phyloP scores from a whole-genome alignment of 2,797 vertebrate genomes.

The Anniella stebbinsi region DNA sequence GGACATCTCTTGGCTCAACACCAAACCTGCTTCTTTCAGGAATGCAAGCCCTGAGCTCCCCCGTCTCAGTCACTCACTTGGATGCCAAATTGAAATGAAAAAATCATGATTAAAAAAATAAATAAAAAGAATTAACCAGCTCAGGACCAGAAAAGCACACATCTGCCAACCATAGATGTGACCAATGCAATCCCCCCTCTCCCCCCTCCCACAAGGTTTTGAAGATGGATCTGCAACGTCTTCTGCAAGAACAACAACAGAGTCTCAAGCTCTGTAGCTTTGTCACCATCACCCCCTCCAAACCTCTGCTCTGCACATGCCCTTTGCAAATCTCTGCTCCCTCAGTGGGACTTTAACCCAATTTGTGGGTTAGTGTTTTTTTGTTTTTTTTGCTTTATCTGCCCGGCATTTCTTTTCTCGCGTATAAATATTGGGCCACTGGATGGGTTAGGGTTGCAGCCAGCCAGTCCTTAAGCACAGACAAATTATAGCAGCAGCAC shows the following conservation, averaged over 20 bases:
- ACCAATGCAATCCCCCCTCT: too few species aligned
- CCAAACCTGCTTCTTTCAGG: neutral
- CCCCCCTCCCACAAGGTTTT: neutral
- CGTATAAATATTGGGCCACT: constrained; percentile 55
- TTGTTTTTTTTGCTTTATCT: constrained; percentile 54
- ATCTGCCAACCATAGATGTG: neutral
- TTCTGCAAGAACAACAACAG: neutral
- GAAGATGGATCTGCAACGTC: neutral
- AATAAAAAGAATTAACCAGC: neutral
- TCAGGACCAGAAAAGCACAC: neutral
- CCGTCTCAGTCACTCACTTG: neutral
- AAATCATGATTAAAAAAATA: neutral
- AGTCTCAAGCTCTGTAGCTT: rapidly evolving
- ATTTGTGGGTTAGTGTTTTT: constrained; percentile 20
- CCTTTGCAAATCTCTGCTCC: constrained; percentile 38
- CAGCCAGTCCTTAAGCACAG: neutral
- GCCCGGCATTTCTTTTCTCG: constrained; percentile 52
- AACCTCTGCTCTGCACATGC: neutral
- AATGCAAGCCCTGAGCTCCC: neutral
- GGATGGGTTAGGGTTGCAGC: constrained; percentile 25
- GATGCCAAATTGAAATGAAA: neutral
- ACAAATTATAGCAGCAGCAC: neutral
- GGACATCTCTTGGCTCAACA: neutral
- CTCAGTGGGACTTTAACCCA: constrained; percentile 31
- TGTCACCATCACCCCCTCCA: too few species aligned